phyloP scores from a whole-genome alignment of 92 coral and sea anemone species.

The Porites cylindrica region DNA sequence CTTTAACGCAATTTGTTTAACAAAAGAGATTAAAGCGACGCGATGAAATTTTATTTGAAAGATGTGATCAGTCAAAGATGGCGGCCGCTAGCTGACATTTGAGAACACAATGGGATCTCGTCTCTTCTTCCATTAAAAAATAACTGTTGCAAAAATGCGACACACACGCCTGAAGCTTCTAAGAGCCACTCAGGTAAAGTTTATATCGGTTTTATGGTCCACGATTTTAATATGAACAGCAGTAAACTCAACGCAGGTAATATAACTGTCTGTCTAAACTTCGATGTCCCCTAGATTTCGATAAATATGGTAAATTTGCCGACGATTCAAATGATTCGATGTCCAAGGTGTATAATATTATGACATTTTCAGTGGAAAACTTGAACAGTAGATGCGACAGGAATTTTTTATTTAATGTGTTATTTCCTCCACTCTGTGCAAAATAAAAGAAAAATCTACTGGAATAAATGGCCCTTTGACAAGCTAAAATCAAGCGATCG shows the following conservation, averaged over 20 bases:
- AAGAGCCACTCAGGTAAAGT: not conserved
- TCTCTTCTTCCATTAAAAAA: too few species aligned
- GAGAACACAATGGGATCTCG: not conserved
- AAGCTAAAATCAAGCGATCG: conserved; percentile 19
- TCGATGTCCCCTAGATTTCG: too few species aligned
- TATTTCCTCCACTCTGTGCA: not conserved
- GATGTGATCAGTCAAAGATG: conserved; percentile 14
- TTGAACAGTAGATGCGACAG: too few species aligned
- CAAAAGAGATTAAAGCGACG: conserved; percentile 14
- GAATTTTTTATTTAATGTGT: not conserved
- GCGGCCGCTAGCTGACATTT: conserved; percentile 17
- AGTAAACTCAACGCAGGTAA: not conserved
- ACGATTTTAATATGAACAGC: not conserved
- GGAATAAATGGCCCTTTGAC: not conserved
- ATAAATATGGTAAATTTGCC: not conserved
- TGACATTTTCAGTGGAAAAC: not conserved
- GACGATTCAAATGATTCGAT: not conserved
- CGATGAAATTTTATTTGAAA: not conserved
- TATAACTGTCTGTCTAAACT: not conserved
- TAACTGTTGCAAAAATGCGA: not conserved
- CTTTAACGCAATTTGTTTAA: not conserved
- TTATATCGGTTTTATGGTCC: not conserved
- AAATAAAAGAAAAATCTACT: not conserved
- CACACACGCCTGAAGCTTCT: conserved; percentile 2
- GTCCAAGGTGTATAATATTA: not conserved